Conservation (phyloP, 2,797 vertebrate species). For the Alcedo quadribrachys region DNA sequence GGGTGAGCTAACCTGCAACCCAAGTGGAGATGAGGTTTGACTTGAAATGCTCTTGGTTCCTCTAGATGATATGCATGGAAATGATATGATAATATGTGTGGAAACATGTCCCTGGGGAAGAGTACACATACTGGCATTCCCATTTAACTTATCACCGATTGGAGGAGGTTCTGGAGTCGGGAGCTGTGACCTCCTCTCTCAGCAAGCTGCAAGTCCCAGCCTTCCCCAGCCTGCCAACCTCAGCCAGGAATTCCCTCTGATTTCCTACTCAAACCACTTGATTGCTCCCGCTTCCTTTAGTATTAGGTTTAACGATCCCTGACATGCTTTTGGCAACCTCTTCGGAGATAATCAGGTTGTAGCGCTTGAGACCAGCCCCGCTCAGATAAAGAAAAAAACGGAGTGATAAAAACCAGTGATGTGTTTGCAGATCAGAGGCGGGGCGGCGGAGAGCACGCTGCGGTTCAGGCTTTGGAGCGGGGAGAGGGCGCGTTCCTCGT, state of each 20-base stretch:
- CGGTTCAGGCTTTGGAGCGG: slow-evolving; percentile 18
- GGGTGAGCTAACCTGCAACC: background rate
- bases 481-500: background rate
- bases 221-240: background rate
- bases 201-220: background rate
- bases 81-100: background rate
- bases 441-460: background rate
- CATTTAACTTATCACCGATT: fast-evolving
- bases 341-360: slow-evolving; percentile 24
- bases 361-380: slow-evolving; percentile 16
- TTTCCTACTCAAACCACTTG: slow-evolving; percentile 47
- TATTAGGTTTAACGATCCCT: background rate
- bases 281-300: slow-evolving; percentile 40
- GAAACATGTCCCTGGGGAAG: background rate
- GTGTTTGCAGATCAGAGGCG: slow-evolving; percentile 38
- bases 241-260: slow-evolving; percentile 42
- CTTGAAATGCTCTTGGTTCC: background rate
- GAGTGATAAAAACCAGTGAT: slow-evolving; percentile 57
- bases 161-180: background rate
- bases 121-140: background rate
- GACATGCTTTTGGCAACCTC: slow-evolving; percentile 54
- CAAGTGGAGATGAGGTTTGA: background rate
- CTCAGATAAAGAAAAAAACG: slow-evolving; percentile 5
- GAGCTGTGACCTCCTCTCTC: background rate
- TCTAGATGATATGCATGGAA: background rate